phyloP scores from a whole-genome alignment of 2,113 vertebrate species.

The Henicopernis longicauda region DNA sequence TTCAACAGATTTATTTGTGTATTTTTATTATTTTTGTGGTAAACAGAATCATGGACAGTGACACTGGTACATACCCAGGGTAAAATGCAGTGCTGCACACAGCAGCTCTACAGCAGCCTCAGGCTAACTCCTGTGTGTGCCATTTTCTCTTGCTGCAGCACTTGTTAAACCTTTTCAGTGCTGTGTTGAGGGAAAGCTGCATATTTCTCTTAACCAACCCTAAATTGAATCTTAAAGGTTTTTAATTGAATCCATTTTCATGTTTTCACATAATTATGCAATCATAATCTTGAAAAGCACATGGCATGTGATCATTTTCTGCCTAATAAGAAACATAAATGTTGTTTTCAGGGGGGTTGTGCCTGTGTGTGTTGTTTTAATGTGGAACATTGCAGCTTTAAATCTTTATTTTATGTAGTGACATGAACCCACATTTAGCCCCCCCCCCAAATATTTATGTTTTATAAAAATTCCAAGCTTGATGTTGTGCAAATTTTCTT shows the following conservation, averaged over 20 bases:
- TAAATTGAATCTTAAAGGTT: slow-evolving; percentile 82
- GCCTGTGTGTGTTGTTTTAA: slow-evolving; percentile 68
- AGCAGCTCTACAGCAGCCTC: slow-evolving; percentile 34
- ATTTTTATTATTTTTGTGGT: not conserved
- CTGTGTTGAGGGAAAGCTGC: slow-evolving; percentile 68
- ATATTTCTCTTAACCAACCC: slow-evolving; percentile 74
- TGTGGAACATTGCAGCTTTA: slow-evolving; percentile 77
- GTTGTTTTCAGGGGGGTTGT: slow-evolving; percentile 76
- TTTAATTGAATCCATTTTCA: slow-evolving; percentile 84
- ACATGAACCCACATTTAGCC: slow-evolving; percentile 73
- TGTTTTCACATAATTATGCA: slow-evolving; percentile 81
- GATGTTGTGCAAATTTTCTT: slow-evolving; percentile 79
- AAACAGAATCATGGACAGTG: not conserved
- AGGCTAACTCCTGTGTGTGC: slow-evolving; percentile 39
- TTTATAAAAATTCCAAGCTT: slow-evolving; percentile 81
- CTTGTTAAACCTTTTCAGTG: slow-evolving; percentile 76
- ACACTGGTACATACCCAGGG: not conserved
- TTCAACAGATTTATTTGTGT: not conserved
- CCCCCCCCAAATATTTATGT: slow-evolving; percentile 74
- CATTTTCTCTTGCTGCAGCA: slow-evolving; percentile 58
- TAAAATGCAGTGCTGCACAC: not conserved
- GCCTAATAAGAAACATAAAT: slow-evolving; percentile 83
- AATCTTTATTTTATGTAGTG: slow-evolving; percentile 82
- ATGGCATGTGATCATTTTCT: slow-evolving; percentile 81
- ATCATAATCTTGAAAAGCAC: slow-evolving; percentile 81